Base-by-base conservation (phyloP, 2,113 vertebrate genomes). In the Corydoras maculifer region DNA sequence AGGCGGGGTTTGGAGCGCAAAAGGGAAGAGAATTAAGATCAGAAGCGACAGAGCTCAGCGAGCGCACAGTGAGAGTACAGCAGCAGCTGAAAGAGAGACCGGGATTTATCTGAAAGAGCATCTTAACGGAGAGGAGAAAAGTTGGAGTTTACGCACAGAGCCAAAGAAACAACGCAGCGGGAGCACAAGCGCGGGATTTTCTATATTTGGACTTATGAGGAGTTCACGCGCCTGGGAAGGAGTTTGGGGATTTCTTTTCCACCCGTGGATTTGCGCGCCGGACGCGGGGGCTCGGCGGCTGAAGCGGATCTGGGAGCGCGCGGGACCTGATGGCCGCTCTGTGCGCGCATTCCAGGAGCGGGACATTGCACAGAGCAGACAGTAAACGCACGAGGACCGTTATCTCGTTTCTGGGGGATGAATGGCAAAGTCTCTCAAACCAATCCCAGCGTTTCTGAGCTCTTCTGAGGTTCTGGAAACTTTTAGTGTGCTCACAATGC, bases 251-350 rank as follows among this genome's bases (percentile, higher is more conserved):
- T 12, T 14, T 53, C 3, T 53, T 53, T 14, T 10, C 51, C 11
- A 12, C 11, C 51, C 3, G 5, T 53, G 9, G 13, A 53, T 12
- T 14, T 53, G 11, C 49, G 49, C 11, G 49, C 49, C 11, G 53
- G 4, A 13, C 53, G 53, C 53, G 12, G 14, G 10, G 8, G 53
- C 11, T 10, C 53, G 54, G 12, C 5, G 18, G 14, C 14, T 58
- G 54, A n/a, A 8, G 66, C 32, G n/a, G 14, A 8, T 53, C 13
- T 14, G 13, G 5, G 30, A 58, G 54, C 8, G 66, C 9, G 67
- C 55, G 15, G 67, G 54, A 69, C 43, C 68, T 18, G 32, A 69
- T 60, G 68, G 58, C 68, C 8, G 31, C 13, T 25, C 32, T 10
- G 61, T 32, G 31, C 59, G 25, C 59, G 29, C 59, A 12, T 13